Conservation (phyloP, 2,888 invertebrate species). For the Thecocarcelia acutangulata region DNA sequence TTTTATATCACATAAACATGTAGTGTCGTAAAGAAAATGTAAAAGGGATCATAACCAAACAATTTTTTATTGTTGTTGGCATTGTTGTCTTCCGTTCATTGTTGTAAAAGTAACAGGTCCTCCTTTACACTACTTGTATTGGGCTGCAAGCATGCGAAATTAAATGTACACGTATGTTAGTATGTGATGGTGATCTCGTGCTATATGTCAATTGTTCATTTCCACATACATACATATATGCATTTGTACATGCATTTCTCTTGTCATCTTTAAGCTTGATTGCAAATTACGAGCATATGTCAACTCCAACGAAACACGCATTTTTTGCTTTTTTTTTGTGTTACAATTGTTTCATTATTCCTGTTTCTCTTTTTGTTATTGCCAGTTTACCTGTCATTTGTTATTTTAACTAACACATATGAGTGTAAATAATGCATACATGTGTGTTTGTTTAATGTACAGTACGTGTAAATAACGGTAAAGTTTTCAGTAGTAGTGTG, state of each 20-base stretch:
- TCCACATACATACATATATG: background rate
- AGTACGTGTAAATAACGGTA: constrained; percentile 31
- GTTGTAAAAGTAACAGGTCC: constrained; percentile 62
- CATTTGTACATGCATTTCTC: constrained; percentile 73
- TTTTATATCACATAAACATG: constrained; percentile 59
- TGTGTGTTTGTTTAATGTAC: constrained; percentile 34
- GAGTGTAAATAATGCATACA: constrained; percentile 8
- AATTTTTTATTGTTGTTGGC: constrained; percentile 34
- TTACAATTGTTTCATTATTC: constrained; percentile 43
- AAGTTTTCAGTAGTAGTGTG: constrained; percentile 53
- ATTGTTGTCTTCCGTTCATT: constrained; percentile 33
- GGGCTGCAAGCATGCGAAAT: constrained; percentile 21
- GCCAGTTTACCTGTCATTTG: constrained; percentile 53
- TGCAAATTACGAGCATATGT: constrained; percentile 80
- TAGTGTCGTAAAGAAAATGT: constrained; percentile 44
- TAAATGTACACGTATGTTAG: background rate
- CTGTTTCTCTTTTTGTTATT: constrained; percentile 39
- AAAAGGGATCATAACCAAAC: constrained; percentile 38
- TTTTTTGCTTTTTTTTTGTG: constrained; percentile 66
- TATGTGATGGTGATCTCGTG: constrained; percentile 75
- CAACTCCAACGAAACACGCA: constrained; percentile 70
- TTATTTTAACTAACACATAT: constrained; percentile 31
- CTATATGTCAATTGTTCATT: constrained; percentile 80
- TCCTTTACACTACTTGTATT: constrained; percentile 51
- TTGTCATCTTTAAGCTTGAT: constrained; percentile 80